Evolutionary conservation across 2,113 vertebrate genomes (phyloP), one percentile per base, ranked within the genome.

Genomic region (Dolichotis patagonum): DNA sequence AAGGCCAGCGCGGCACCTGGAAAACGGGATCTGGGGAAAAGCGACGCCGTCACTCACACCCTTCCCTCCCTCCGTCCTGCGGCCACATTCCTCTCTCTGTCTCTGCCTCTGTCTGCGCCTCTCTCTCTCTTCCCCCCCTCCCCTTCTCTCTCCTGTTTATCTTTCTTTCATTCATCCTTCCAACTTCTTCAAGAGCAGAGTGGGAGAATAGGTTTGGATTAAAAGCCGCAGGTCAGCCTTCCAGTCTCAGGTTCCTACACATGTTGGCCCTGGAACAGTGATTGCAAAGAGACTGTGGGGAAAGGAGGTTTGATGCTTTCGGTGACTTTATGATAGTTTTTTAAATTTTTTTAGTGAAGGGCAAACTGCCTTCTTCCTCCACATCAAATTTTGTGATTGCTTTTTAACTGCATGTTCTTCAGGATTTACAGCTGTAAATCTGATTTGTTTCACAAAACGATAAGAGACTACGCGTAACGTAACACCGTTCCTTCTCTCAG

Each of bases 1-100:
- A 7, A 28, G 7, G 17, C 1, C 7, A 49, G 26, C 26, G 0
- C 8, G 24, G 1, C n/a, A n/a, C 63, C 7, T 24, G 1, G 5
- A 3, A 13, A 71, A 43, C 69, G 5, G 35, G 10, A 43, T 4
- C 2, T 2, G 0, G 4, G 11, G 1, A 2, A 30, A 65, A 12
- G n/a, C n/a, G 13, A 19, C 17, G 0, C 43, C 54, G 4, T 35
- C 30, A 2, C 24, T n/a, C 71, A 1, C 19, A 46, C 13, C 46
- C 0, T 41, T 24, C 35, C 3, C 30, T n/a, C 54, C 26, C 17
- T 32, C n/a, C 2, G 0, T n/a, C 16, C 54, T 7, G 20, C 19
- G 3, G 4, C 13, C 22, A 30, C 30, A 2, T 30, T n/a, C 71
- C 16, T 56, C 54, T 56, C 54, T 56, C 54, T 54, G 1, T 56